These are phyloP conservation scores for Mythimna impura DNA, from an alignment of 2,888 invertebrate genomes.

Conservation along the genomic window DNA sequence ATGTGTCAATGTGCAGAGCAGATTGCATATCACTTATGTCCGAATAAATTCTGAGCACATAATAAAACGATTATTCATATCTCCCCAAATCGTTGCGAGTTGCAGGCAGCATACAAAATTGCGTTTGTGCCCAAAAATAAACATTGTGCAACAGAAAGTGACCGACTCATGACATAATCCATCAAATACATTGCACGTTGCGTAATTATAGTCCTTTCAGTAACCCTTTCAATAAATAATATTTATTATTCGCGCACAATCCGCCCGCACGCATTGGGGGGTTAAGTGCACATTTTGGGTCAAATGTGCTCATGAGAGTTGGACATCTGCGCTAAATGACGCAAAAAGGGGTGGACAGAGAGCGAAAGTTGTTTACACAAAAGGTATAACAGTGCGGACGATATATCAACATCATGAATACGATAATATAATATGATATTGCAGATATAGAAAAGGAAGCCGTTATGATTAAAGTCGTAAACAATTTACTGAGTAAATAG, in stretches of 20 bases:
- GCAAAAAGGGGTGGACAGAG: slow-evolving; percentile 69
- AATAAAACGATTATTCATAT: slow-evolving; percentile 62
- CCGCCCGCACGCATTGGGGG: slow-evolving; percentile 72
- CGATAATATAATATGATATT: slow-evolving; percentile 8
- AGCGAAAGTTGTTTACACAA: slow-evolving; percentile 69
- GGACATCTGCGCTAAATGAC: slow-evolving; percentile 77
- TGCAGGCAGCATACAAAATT: slow-evolving; percentile 55
- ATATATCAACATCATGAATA: slow-evolving; percentile 45
- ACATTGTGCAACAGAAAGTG: slow-evolving; percentile 63
- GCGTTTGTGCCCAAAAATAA: slow-evolving; percentile 58
- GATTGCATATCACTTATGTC: slow-evolving; percentile 48
- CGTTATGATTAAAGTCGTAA: slow-evolving; percentile 3
- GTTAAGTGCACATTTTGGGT: slow-evolving; percentile 68
- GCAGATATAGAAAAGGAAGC: slow-evolving; percentile 4
- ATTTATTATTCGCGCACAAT: slow-evolving; percentile 68
- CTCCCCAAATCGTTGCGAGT: slow-evolving; percentile 47
- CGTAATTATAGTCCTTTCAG: slow-evolving; percentile 75
- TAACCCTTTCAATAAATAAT: slow-evolving; percentile 73
- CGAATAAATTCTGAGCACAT: slow-evolving; percentile 48
- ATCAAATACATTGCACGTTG: slow-evolving; percentile 72
- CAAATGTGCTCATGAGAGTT: slow-evolving; percentile 67
- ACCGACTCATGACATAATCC: slow-evolving; percentile 67
- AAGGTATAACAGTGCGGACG: slow-evolving; percentile 31
- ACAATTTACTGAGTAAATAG: slow-evolving; percentile 9
- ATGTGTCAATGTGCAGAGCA: slow-evolving; percentile 39